Conservation (phyloP, 2,888 invertebrate species). For the Dusona sp. region DNA sequence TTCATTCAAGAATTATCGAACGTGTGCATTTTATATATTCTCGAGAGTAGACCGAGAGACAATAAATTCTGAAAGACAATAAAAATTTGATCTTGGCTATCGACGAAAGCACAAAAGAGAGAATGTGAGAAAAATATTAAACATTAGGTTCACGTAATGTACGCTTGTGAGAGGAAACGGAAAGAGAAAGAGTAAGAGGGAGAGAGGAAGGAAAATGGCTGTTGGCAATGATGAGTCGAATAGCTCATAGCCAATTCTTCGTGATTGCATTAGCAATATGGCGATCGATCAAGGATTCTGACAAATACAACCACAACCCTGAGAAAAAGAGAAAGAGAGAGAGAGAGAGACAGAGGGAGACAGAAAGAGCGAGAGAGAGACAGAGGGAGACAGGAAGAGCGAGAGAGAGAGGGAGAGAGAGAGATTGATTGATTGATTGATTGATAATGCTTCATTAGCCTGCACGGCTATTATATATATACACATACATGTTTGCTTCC, state of each 20-base stretch:
- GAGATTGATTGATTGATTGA: too few species aligned
- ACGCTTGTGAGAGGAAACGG: constrained; percentile 11
- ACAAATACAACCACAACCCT: constrained; percentile 14
- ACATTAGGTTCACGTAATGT: constrained; percentile 48
- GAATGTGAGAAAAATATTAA: constrained; percentile 1
- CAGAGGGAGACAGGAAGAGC: too few species aligned
- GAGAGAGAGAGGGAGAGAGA: too few species aligned
- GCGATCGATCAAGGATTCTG: constrained; percentile 67
- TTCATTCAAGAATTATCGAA: constrained; percentile 57
- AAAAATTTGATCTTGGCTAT: not conserved
- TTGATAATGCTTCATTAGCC: too few species aligned
- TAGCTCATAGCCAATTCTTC: constrained; percentile 60
- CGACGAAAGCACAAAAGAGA: not conserved
- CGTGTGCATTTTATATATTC: constrained; percentile 7
- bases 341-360: too few species aligned
- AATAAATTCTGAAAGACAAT: constrained; percentile 27
- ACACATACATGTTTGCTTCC: too few species aligned
- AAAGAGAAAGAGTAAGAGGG: not conserved
- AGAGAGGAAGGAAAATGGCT: constrained; percentile 18
- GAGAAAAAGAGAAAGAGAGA: constrained; percentile 19
- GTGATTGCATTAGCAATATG: constrained; percentile 70
- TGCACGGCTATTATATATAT: too few species aligned
- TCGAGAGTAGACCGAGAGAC: not conserved
- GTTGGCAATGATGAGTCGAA: constrained; percentile 58
- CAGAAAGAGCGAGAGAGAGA: too few species aligned